phyloP scores from a whole-genome alignment of 2,888 invertebrate species.

The Ornithoptera alexandrae region DNA sequence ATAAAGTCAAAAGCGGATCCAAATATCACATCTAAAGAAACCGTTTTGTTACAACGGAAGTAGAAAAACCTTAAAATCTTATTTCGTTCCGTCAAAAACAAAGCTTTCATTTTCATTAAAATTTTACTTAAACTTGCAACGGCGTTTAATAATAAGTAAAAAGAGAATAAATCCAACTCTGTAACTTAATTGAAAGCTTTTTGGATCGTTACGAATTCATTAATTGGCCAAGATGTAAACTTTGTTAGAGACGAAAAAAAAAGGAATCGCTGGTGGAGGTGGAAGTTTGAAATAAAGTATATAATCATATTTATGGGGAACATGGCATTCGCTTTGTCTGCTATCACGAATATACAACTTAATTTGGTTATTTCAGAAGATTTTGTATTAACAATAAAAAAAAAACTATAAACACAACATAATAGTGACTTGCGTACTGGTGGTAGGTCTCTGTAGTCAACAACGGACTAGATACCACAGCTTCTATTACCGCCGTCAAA shows the following conservation, averaged over 20 bases:
- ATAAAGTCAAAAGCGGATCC: not conserved
- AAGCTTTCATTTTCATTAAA: conserved; percentile 30
- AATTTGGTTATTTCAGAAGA: too few species aligned
- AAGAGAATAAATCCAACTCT: conserved; percentile 31
- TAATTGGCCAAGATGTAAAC: conserved; percentile 36
- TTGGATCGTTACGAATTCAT: conserved; percentile 39
- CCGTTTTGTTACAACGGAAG: not conserved
- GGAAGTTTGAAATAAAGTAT: not conserved
- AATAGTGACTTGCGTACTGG: too few species aligned
- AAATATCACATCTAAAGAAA: conserved; percentile 11
- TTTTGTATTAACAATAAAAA: too few species aligned
- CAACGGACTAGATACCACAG: too few species aligned
- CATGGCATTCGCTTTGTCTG: too few species aligned
- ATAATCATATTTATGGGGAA: too few species aligned
- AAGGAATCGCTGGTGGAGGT: conserved; percentile 3
- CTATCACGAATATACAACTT: too few species aligned
- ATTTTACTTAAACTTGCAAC: conserved; percentile 31
- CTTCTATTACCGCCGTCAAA: too few species aligned
- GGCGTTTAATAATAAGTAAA: conserved; percentile 32
- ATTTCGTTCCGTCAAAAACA: conserved; percentile 29
- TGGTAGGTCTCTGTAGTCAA: too few species aligned
- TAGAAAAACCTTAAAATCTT: conserved; percentile 1
- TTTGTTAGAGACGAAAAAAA: conserved; percentile 18
- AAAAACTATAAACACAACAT: too few species aligned
- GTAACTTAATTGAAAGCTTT: conserved; percentile 40